Evolutionary conservation across 1,140 invertebrate species (phyloP).

Genomic region (Solenopsis invicta): DNA sequence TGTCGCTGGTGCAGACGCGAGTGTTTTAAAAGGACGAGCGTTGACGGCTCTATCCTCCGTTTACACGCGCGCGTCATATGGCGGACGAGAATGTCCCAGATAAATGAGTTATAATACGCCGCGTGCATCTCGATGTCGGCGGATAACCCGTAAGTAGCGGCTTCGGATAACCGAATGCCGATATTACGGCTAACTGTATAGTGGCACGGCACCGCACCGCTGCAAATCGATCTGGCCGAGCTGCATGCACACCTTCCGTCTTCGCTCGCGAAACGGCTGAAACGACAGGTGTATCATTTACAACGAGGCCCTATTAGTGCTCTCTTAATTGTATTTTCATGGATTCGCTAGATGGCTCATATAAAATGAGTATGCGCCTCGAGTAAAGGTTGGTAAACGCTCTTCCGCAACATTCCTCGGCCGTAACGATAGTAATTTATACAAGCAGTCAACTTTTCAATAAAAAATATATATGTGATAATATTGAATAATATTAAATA

Average conservation of each 20-base stretch:
- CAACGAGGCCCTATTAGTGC: slow-evolving; percentile 41
- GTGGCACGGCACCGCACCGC: neutral
- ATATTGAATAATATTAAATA: neutral
- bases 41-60: slow-evolving; percentile 41
- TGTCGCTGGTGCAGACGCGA: neutral
- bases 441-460: neutral
- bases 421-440: neutral
- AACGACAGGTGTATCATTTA: slow-evolving; percentile 52
- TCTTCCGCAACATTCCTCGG: neutral
- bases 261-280: slow-evolving; percentile 21
- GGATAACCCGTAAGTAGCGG: slow-evolving; percentile 69
- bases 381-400: too few species aligned
- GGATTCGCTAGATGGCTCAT: slow-evolving; percentile 13
- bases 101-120: slow-evolving; percentile 71
- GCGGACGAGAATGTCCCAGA: slow-evolving; percentile 74
- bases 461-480: neutral
- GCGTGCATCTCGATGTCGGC: neutral
- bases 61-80: slow-evolving; percentile 59
- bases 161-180: slow-evolving; percentile 67
- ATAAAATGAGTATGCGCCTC: neutral
- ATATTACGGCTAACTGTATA: slow-evolving; percentile 77
- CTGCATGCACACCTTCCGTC: slow-evolving; percentile 52
- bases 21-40: slow-evolving; percentile 15
- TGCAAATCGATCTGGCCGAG: slow-evolving; percentile 68
- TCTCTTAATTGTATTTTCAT: slow-evolving; percentile 43